A percentile compares a stretch with the other conserved stretches of the same genome.
phyloP scores from a whole-genome alignment of 2,113 vertebrate species.

The Martes martes region DNA sequence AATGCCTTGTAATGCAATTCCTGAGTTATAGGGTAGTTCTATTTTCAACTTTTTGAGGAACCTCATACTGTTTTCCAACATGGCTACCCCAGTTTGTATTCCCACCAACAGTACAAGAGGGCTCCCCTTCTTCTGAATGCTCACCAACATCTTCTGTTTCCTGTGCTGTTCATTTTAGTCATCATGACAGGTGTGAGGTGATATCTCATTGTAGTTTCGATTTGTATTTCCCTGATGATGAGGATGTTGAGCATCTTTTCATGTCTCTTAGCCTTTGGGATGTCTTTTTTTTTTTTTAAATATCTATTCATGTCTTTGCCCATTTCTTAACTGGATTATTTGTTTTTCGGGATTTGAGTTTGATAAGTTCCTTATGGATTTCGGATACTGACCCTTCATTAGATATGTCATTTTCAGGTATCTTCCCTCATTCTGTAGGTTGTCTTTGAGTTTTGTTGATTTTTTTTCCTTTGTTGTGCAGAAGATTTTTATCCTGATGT shows the following conservation, averaged over 20 bases:
- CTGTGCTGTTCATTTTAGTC: neutral
- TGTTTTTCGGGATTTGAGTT: neutral
- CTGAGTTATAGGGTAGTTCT: neutral
- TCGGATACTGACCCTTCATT: neutral
- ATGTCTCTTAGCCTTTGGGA: neutral
- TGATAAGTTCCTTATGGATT: neutral
- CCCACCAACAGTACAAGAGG: neutral
- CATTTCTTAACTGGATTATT: neutral
- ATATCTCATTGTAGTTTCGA: neutral
- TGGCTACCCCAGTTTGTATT: neutral
- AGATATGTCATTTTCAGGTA: neutral
- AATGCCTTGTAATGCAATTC: neutral
- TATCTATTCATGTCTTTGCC: neutral
- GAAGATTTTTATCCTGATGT: neutral
- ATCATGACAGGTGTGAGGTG: neutral
- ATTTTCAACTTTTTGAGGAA: neutral
- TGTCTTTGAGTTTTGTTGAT: neutral
- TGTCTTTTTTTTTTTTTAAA: neutral
- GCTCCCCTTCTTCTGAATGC: neutral
- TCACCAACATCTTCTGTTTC: neutral
- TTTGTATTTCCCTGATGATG: neutral
- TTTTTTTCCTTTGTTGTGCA: neutral
- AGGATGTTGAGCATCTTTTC: neutral
- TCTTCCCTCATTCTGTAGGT: neutral
- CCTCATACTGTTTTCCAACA: neutral